Evolutionary conservation across 2,888 invertebrate genomes (phyloP), one percentile per base, ranked within the genome.

Genomic region (Strigamia crassipes): DNA sequence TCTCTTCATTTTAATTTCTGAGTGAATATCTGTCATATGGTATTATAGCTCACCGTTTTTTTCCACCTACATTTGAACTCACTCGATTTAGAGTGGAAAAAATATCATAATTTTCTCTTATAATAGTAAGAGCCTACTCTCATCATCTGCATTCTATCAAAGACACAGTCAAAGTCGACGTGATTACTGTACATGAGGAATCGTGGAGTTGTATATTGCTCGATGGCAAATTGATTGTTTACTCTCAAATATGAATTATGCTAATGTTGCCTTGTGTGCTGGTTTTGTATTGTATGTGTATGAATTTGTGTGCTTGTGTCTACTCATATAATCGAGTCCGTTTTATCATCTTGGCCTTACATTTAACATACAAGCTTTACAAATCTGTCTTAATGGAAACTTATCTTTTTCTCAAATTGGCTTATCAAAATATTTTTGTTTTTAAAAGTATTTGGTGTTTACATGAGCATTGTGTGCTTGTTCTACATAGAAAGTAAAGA

Each of bases 221-320:
- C 61, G 23, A 23, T 61, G 15, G 61, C 61, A 61, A 61, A 23
- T 61, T 18, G 23, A 61, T 18, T 6, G n/a, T 61, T 61, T 23
- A 61, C 18, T 61, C 21, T 61, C 21, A 61, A 61, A 61, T 61
- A 61, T 23, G 61, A 23, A 61, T 23, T 61, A 61, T 23, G 61
- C 61, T 61, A 61, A 61, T 61, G 61, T 61, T 61, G 61, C 61
- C 61, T 61, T 61, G 61, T 61, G 61, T 61, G 46, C 46, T 12
- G 23, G 23, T 61, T 38, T 61, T 61, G 61, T 61, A 61, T 12
- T 61, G 61, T 61, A 18, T 15, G 61, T 61, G 61, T 61, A 23
- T 61, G 61, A 21, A 23, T 61, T 21, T 21, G 61, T 61, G 23
- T 61, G 61, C 61, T 61, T 61, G 61, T 61, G 61, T 61, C 23